phyloP scores from a whole-genome alignment of 2,888 invertebrate species.

The Stenodera caucasica region DNA sequence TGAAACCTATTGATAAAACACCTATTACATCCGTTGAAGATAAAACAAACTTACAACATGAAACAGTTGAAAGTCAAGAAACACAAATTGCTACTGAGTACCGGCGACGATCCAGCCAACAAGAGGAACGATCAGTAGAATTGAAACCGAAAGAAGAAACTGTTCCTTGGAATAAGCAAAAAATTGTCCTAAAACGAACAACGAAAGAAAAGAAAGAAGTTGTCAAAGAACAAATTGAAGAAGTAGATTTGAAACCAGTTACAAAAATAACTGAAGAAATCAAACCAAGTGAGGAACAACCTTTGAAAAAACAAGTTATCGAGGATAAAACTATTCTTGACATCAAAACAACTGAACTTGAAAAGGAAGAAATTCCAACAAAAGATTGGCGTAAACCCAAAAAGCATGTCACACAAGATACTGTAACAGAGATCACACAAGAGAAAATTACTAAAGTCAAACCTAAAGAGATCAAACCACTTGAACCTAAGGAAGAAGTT shows the following conservation, averaged over 20 bases:
- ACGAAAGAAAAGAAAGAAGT: conserved; percentile 49
- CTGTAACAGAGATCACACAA: conserved; percentile 23
- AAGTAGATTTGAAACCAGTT: conserved; percentile 15
- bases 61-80: not conserved
- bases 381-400: conserved; percentile 31
- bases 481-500: conserved; percentile 20
- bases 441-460: conserved; percentile 18
- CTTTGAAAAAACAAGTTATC: conserved; percentile 39
- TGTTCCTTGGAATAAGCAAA: conserved; percentile 29
- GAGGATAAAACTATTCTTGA: conserved; percentile 17
- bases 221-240: conserved; percentile 19
- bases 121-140: conserved; percentile 54
- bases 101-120: not conserved
- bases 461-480: conserved; percentile 19
- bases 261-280: conserved; percentile 14
- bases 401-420: conserved; percentile 14
- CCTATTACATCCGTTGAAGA: not conserved
- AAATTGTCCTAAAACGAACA: conserved; percentile 51
- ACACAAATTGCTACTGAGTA: not conserved
- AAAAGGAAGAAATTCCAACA: conserved; percentile 18
- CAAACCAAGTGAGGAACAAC: conserved; percentile 25
- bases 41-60: not conserved
- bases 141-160: conserved; percentile 31
- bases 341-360: conserved; percentile 15
- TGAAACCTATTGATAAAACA: conserved; percentile 15